phyloP scores from a whole-genome alignment of 2,797 vertebrate species.

The Lithobates pipiens region DNA sequence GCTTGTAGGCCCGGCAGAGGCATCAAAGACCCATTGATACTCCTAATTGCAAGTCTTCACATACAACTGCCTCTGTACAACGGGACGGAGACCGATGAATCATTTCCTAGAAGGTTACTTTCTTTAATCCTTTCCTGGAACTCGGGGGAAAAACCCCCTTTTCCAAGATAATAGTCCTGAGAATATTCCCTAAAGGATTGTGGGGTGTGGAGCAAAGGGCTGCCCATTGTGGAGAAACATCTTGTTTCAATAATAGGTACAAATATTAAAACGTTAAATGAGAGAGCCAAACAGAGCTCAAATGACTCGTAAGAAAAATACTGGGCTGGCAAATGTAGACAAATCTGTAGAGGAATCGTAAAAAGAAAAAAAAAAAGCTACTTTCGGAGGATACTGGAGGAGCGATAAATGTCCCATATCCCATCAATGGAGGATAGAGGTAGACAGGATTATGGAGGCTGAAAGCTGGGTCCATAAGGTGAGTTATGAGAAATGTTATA shows the following conservation, averaged over 20 bases:
- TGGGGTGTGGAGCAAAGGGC: not conserved
- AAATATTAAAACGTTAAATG: not conserved
- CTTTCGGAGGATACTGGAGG: no score
- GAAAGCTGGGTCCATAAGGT: no score
- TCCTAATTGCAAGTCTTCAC: slow-evolving; percentile 48
- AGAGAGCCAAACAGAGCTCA: no score
- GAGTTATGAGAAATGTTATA: no score
- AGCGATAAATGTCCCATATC: no score
- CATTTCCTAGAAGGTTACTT: slow-evolving; percentile 60
- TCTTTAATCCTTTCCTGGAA: slow-evolving; percentile 58
- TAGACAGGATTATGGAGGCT: no score
- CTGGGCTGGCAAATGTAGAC: no score
- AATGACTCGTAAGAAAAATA: no score
- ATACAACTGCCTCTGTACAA: slow-evolving; percentile 46
- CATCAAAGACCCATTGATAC: slow-evolving; percentile 61
- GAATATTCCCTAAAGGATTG: slow-evolving; percentile 36
- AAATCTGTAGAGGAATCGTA: no score
- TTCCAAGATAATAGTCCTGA: slow-evolving; percentile 46
- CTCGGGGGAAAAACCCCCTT: slow-evolving; percentile 10
- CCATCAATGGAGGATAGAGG: no score
- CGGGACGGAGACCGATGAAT: slow-evolving; percentile 44
- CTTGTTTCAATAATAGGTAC: not conserved
- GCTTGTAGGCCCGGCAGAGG: slow-evolving; percentile 22
- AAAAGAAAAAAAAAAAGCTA: no score
- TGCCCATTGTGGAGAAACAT: not conserved